Conservation (phyloP, 2,888 invertebrate species). For the Odontothrips loti region DNA sequence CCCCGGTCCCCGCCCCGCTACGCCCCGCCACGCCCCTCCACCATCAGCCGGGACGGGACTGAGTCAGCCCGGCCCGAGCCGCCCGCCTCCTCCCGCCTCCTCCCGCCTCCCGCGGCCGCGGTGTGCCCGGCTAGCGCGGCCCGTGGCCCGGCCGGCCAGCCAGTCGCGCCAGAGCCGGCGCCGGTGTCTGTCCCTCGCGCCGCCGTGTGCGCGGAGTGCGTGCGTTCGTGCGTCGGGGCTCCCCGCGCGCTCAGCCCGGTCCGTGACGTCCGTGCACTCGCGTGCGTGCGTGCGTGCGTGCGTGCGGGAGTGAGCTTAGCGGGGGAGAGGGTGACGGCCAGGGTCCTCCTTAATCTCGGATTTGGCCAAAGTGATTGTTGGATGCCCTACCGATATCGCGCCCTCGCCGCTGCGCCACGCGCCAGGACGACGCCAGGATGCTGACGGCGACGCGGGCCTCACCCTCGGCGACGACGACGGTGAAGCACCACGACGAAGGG, state of each 20-base stretch:
- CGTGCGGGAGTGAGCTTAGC: neutral
- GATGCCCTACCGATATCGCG: neutral
- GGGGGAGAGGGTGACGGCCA: neutral
- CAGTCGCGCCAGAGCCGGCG: neutral
- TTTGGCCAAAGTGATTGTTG: too few species aligned
- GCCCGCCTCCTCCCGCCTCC: too few species aligned
- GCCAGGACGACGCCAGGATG: neutral
- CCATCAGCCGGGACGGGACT: too few species aligned
- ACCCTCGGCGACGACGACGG: slow-evolving; percentile 7
- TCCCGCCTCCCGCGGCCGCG: too few species aligned
- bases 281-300: neutral
- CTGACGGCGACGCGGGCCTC: neutral
- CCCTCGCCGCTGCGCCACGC: neutral
- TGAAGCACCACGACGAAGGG: slow-evolving; percentile 45
- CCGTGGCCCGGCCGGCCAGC: neutral
- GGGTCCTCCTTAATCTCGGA: neutral
- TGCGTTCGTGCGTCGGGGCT: too few species aligned
- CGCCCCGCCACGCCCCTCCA: too few species aligned
- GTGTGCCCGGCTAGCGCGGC: neutral
- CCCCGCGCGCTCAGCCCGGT: too few species aligned
- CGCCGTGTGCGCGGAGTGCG: too few species aligned
- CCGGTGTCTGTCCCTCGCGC: too few species aligned
- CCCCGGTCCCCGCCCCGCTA: too few species aligned
- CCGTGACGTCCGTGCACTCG: neutral
- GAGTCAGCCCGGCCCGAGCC: too few species aligned